These are phyloP conservation scores for Sinosuthora webbiana DNA, from an alignment of 2,113 vertebrate genomes.

Conservation along the genomic window DNA sequence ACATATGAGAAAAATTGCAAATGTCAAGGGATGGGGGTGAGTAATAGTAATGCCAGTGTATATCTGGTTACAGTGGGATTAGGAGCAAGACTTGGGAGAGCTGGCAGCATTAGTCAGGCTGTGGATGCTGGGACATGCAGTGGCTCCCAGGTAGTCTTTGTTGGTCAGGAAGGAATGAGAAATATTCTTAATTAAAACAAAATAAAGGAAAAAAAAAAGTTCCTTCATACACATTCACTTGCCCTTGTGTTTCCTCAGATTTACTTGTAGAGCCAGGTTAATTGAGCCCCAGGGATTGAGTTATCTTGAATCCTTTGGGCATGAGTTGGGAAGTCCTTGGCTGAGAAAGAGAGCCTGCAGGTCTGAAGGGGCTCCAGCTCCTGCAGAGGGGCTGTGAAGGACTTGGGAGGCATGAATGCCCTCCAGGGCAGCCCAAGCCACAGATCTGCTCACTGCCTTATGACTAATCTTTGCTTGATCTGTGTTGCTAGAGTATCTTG, in stretches of 20 bases:
- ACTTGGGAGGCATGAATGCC: not conserved
- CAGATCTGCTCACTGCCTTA: not conserved
- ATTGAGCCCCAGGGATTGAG: not conserved
- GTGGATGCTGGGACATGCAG: not conserved
- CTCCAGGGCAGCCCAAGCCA: not conserved
- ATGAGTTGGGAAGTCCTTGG: not conserved
- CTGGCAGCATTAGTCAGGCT: not conserved
- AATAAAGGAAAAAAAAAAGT: accelerated
- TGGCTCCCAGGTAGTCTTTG: not conserved
- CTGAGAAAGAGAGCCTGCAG: not conserved
- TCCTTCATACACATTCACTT: not conserved
- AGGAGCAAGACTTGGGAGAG: not conserved
- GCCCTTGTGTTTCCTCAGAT: not conserved
- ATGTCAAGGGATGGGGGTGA: not conserved
- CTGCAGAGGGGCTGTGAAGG: not conserved
- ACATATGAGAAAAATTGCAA: not conserved
- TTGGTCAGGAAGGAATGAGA: not conserved
- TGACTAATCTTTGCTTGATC: accelerated
- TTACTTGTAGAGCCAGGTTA: not conserved
- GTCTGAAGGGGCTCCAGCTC: not conserved
- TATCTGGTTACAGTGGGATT: not conserved
- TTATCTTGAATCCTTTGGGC: not conserved
- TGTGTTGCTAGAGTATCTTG: not conserved
- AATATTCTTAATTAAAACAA: not conserved
- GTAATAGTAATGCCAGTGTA: not conserved